Conservation (phyloP, 1,140 invertebrate species). For the Marisa cornuarietis region DNA sequence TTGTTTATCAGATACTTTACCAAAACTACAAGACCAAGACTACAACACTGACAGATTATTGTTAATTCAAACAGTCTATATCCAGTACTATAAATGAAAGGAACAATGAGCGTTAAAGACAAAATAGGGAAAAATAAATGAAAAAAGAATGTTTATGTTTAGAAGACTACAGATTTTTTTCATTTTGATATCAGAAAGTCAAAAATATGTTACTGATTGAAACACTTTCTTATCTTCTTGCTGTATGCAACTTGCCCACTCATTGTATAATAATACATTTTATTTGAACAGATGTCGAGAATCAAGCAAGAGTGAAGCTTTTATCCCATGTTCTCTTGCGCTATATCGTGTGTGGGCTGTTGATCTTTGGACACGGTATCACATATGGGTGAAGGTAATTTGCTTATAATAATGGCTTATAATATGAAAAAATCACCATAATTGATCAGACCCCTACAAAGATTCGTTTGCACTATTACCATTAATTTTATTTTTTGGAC, state of each 20-base stretch:
- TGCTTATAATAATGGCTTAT: neutral
- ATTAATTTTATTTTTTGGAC: no score
- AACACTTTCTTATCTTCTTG: neutral
- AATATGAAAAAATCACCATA: no score
- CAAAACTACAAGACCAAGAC: no score
- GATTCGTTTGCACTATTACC: no score
- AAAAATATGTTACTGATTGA: neutral
- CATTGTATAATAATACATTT: neutral
- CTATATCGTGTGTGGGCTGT: conserved; percentile 40
- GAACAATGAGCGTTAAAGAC: neutral
- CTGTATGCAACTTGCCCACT: neutral
- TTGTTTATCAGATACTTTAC: no score
- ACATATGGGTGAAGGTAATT: conserved; percentile 42
- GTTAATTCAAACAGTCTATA: no score
- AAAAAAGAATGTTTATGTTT: neutral
- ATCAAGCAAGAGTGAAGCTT: conserved; percentile 49
- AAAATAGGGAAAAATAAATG: neutral
- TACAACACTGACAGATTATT: no score
- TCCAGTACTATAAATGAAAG: neutral
- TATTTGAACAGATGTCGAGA: conserved; percentile 48
- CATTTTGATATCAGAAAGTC: neutral
- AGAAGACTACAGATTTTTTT: neutral
- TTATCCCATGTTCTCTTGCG: conserved; percentile 48
- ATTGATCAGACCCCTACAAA: no score
- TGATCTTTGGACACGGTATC: conserved; percentile 39